These are phyloP conservation scores for Theristicus caerulescens DNA, from an alignment of 2,113 vertebrate species.

Conservation along the genomic window DNA sequence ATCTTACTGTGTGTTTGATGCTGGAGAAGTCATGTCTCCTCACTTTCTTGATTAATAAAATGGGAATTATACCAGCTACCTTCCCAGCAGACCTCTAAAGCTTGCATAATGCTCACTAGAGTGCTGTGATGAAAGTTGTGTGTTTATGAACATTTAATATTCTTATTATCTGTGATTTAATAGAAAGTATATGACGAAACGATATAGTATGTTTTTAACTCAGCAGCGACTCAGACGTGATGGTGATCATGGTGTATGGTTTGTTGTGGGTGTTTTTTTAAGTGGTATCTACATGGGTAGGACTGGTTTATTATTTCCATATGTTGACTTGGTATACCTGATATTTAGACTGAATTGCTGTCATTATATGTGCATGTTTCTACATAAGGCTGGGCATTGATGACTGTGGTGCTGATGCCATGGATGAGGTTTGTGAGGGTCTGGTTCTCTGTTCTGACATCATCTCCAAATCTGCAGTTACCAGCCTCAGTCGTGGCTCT, in stretches of 20 bases:
- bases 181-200: not conserved
- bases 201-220: not conserved
- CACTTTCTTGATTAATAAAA: not conserved
- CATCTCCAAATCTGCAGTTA: not conserved
- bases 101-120: not conserved
- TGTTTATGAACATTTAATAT: not conserved
- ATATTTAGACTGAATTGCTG: not conserved
- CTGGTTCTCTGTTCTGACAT: not conserved
- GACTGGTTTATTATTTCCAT: not conserved
- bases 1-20: not conserved
- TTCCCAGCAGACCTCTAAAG: not conserved
- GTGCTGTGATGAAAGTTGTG: not conserved
- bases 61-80: not conserved
- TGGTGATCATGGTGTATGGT: not conserved
- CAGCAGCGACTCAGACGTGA: not conserved
- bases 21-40: not conserved
- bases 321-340: not conserved
- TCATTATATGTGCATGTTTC: not conserved
- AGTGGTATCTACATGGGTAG: not conserved
- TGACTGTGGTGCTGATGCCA: not conserved
- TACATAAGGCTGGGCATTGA: not conserved
- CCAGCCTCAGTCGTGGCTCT: not conserved
- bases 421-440: not conserved
- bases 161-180: not conserved
- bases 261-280: not conserved